These are phyloP conservation scores for Sabellastarte sp. DNA, from an alignment of 2,888 invertebrate genomes.

Conservation along the genomic window DNA sequence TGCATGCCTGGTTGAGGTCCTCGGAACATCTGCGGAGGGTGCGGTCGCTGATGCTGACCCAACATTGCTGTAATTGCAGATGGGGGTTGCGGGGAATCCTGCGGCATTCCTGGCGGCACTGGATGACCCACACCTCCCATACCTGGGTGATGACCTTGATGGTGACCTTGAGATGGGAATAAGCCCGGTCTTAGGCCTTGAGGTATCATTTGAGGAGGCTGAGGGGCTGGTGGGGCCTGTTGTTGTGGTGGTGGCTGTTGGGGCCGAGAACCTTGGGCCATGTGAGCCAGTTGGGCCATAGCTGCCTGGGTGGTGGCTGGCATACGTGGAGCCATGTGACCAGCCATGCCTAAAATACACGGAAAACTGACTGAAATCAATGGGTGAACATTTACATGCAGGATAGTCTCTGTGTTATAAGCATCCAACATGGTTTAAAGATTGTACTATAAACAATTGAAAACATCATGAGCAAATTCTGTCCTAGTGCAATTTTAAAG, in stretches of 20 bases:
- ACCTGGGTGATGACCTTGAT: slow-evolving; percentile 8
- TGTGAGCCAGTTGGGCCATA: slow-evolving; percentile 2
- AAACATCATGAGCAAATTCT: too few species aligned
- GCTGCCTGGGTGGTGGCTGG: slow-evolving; percentile 3
- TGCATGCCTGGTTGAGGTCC: too few species aligned
- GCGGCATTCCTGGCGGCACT: not conserved
- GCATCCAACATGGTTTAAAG: too few species aligned
- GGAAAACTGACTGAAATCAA: too few species aligned
- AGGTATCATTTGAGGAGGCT: not conserved
- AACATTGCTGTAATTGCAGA: slow-evolving; percentile 1
- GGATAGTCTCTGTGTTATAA: too few species aligned
- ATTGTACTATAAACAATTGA: too few species aligned
- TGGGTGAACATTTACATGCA: too few species aligned
- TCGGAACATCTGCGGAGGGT: too few species aligned
- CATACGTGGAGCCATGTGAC: not conserved
- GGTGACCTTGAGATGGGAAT: not conserved
- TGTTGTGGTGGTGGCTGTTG: slow-evolving; percentile 6
- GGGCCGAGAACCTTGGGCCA: slow-evolving; percentile 3
- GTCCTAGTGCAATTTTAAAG: too few species aligned
- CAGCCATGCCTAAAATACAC: too few species aligned
- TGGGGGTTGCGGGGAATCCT: slow-evolving; percentile 3
- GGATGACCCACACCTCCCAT: slow-evolving; percentile 5
- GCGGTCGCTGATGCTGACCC: slow-evolving; percentile 2
- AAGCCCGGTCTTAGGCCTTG: slow-evolving; percentile 1
- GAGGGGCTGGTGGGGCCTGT: slow-evolving; percentile 5